These are phyloP conservation scores for Anarhynchus alexandrinus DNA, from an alignment of 2,113 vertebrate species.

Conservation along the genomic window DNA sequence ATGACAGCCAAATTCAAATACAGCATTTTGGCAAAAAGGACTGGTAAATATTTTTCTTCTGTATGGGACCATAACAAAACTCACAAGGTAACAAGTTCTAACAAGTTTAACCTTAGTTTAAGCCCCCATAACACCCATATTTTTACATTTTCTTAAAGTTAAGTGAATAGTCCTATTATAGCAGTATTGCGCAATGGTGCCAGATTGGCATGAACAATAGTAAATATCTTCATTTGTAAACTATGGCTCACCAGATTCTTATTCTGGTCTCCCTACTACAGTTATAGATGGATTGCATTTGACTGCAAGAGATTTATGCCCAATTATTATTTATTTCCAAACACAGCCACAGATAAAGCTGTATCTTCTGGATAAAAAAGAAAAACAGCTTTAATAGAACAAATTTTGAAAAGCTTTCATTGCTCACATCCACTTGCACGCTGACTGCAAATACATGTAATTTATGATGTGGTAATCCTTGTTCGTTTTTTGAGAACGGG, in stretches of 20 bases:
- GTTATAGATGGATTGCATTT: background rate
- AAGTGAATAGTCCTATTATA: background rate
- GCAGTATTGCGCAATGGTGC: background rate
- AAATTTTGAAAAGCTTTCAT: background rate
- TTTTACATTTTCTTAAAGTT: background rate
- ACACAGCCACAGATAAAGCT: background rate
- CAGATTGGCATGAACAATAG: background rate
- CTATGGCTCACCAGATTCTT: background rate
- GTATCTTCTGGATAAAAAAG: background rate
- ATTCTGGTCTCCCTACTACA: background rate
- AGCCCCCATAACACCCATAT: background rate
- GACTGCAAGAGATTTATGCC: background rate
- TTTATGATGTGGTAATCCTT: background rate
- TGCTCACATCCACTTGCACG: background rate
- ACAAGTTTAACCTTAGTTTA: background rate
- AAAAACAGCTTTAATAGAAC: background rate
- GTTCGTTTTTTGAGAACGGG: background rate
- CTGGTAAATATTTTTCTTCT: background rate
- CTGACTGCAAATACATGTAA: background rate
- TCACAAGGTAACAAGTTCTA: background rate
- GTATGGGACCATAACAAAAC: background rate
- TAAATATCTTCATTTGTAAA: background rate
- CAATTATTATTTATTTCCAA: background rate
- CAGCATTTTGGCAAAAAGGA: background rate
- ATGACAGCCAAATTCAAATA: background rate